phyloP scores from a whole-genome alignment of 2,113 vertebrate genomes.

The Clinocottus analis region DNA sequence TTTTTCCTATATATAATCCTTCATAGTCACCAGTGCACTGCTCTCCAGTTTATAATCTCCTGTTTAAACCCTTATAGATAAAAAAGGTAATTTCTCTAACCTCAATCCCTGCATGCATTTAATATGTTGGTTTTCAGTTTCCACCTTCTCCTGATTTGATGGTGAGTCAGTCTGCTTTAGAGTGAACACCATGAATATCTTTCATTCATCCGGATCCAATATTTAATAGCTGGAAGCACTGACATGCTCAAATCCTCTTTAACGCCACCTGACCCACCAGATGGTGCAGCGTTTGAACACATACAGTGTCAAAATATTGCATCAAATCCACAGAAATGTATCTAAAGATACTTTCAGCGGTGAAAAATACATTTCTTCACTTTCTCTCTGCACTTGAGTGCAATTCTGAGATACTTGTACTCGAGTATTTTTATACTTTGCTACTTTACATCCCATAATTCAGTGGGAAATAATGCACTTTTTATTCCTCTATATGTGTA shows the following conservation, averaged over 20 bases:
- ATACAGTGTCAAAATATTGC: background rate
- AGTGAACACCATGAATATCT: background rate
- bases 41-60: slow-evolving; percentile 31
- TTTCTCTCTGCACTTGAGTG: background rate
- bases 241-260: background rate
- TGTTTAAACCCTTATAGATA: slow-evolving; percentile 30
- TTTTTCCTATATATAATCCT: slow-evolving; percentile 35
- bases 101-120: slow-evolving; percentile 32
- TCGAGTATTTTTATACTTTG: background rate
- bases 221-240: slow-evolving; percentile 8
- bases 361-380: background rate
- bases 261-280: background rate
- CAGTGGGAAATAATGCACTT: background rate
- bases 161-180: background rate
- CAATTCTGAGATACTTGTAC: background rate
- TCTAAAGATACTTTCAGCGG: too few relatives aligned
- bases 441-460: background rate
- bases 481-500: background rate
- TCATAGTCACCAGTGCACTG: slow-evolving; percentile 21
- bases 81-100: slow-evolving; percentile 45
- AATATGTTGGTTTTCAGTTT: slow-evolving; percentile 1
- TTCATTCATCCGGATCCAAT: background rate
- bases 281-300: background rate
- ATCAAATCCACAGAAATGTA: background rate
- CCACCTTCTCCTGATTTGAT: slow-evolving; percentile 7